Conservation (phyloP, 2,797 vertebrate genomes). For the Coregonus sp. region DNA sequence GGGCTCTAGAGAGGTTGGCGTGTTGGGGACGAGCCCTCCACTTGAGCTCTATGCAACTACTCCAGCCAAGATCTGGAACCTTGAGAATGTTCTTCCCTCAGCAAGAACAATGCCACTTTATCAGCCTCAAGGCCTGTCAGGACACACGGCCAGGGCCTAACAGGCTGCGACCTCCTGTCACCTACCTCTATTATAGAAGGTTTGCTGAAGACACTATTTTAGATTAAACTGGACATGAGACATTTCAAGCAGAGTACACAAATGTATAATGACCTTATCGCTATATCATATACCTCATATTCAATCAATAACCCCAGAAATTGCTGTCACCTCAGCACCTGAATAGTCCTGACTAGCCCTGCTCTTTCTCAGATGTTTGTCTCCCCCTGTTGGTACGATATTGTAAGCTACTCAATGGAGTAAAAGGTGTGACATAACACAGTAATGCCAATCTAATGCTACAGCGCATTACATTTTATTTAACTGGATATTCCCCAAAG, state of each 20-base stretch:
- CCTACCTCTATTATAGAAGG: not conserved
- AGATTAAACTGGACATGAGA: not conserved
- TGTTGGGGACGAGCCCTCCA: not conserved
- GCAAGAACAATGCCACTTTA: conserved; percentile 27
- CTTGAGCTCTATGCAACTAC: not conserved
- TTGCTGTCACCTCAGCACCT: not conserved
- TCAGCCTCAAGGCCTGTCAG: conserved; percentile 42
- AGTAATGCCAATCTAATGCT: not conserved
- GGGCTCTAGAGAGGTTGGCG: not conserved
- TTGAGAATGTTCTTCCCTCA: conserved; percentile 44
- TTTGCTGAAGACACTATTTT: not conserved
- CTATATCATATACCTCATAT: not conserved
- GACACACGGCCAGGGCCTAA: conserved; percentile 58
- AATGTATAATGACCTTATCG: not conserved
- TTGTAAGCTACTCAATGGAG: not conserved
- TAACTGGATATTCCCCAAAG: conserved; percentile 5
- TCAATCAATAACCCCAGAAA: not conserved
- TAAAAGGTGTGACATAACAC: not conserved
- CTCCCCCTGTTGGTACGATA: not conserved
- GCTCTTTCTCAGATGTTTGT: not conserved
- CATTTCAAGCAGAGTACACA: not conserved
- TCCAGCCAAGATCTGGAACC: conserved; percentile 34
- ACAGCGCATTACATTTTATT: conserved; percentile 16
- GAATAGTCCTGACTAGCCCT: not conserved
- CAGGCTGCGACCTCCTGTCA: not conserved